phyloP scores from a whole-genome alignment of 1,140 invertebrate genomes.

The Hyposmocoma kahamanoa region DNA sequence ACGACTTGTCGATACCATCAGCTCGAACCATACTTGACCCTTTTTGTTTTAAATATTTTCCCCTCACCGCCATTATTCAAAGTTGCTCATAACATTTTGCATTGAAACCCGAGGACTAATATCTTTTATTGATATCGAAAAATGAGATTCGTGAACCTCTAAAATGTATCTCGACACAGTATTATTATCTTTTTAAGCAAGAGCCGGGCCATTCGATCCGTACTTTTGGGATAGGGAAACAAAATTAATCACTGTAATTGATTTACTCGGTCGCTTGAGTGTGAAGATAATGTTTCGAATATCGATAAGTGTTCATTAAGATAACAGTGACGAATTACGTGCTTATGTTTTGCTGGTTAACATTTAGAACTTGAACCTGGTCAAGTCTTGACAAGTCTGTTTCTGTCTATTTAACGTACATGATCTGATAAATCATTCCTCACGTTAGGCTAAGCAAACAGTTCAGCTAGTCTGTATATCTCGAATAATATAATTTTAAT shows the following conservation, averaged over 20 bases:
- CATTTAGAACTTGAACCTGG: no score
- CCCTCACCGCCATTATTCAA: conserved; percentile 65
- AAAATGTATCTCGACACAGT: conserved; percentile 34
- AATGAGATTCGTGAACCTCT: conserved; percentile 53
- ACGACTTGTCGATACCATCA: conserved; percentile 64
- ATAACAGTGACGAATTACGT: background rate
- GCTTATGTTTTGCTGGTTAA: no score
- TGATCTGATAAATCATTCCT: no score
- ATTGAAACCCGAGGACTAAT: conserved; percentile 46
- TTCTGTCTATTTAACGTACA: no score
- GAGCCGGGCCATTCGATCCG: conserved; percentile 26
- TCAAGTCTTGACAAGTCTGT: no score
- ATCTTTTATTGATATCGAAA: conserved; percentile 66
- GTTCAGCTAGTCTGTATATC: no score
- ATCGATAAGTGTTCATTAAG: conserved; percentile 5
- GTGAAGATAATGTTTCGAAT: conserved; percentile 14
- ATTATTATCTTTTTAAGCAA: conserved; percentile 38
- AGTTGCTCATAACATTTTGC: conserved; percentile 60
- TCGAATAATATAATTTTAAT: background rate
- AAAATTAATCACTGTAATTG: conserved; percentile 30
- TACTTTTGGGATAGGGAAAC: conserved; percentile 25
- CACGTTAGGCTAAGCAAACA: no score
- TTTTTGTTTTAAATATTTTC: conserved; percentile 67
- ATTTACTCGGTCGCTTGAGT: conserved; percentile 22
- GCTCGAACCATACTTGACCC: conserved; percentile 57